Evolutionary conservation across 2,888 invertebrate genomes (phyloP), one percentile per base, ranked within the genome.

Genomic region (Magallana nippona): DNA sequence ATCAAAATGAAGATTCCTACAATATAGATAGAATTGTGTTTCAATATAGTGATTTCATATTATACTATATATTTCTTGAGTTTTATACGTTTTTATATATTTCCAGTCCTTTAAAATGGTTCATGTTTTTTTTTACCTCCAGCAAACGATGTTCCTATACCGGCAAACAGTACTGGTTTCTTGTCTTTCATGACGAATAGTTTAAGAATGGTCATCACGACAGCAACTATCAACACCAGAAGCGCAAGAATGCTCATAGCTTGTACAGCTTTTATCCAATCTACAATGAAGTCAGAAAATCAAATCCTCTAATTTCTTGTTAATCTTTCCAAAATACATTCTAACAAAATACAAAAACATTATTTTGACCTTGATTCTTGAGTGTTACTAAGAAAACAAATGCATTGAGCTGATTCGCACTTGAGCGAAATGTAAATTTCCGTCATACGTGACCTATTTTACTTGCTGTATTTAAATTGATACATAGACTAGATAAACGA

Each of bases 1-100:
- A 60, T 60, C n/a, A 60, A 60, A n/a, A 60, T 60, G n/a, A 60
- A 60, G 13, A 60, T n/a, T n/a, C n/a, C 60, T 60, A 3, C 60
- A 60, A 60, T n/a, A 60, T 8, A 60, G 17, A 60, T 1, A 60
- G n/a, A 2, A 32, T 32, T 10, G 3, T 8, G 60, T 60, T n/a
- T 15, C n/a, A 60, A 8, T 8, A 8, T n/a, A n/a, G n/a, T 2
- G 1, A 17, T 8, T 60, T 15, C 1, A 27, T 27, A 27, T 2
- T 27, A 2, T 1, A 27, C 1, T 27, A n/a, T n/a, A n/a, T 60
- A 10, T n/a, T 17, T 60, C n/a, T n/a, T 60, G 60, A 60, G 17
- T n/a, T 8, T 60, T 2, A 60, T n/a, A 60, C 2, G 27, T 27
- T 27, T 1, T 27, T 27, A 27, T 1, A 1, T 27, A 27, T 27